Percentiles rank a stretch among this genome's conserved stretches.
These are phyloP conservation scores for Pterocles orientalis DNA, from an alignment of 2,113 vertebrate species.

Conservation along the genomic window DNA sequence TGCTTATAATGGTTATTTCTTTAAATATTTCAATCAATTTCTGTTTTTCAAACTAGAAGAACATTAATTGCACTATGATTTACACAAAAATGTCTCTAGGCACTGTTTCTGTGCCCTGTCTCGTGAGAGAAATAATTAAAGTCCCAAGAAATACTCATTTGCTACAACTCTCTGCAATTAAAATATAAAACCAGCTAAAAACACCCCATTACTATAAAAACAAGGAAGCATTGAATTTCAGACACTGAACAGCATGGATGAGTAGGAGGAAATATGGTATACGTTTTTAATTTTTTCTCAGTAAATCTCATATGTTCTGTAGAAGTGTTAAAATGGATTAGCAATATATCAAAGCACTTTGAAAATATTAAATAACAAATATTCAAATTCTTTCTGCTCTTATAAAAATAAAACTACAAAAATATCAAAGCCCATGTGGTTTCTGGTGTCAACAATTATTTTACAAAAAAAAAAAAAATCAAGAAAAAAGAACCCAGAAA, in stretches of 20 bases:
- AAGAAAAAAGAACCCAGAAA: not conserved
- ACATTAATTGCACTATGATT: not conserved
- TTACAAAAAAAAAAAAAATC: not conserved
- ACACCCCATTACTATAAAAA: not conserved
- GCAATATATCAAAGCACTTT: not conserved
- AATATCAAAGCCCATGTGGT: not conserved
- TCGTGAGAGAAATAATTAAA: not conserved
- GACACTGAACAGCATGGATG: not conserved
- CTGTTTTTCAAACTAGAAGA: not conserved
- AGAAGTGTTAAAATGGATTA: not conserved
- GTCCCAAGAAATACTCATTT: not conserved
- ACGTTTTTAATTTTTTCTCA: not conserved
- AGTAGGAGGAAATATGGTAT: not conserved
- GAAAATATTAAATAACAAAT: not conserved
- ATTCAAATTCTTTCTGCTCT: not conserved
- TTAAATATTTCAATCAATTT: not conserved
- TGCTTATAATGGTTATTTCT: not conserved
- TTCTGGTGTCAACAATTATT: not conserved
- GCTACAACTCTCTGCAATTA: not conserved
- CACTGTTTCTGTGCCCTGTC: not conserved
- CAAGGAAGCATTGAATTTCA: not conserved
- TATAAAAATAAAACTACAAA: not conserved
- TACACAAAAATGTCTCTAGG: not conserved
- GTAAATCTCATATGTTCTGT: not conserved
- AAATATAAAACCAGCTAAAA: not conserved